A percentile compares a stretch with the other conserved stretches of the same genome.
Conservation (phyloP, 2,113 vertebrate species). For the Theristicus caerulescens region DNA sequence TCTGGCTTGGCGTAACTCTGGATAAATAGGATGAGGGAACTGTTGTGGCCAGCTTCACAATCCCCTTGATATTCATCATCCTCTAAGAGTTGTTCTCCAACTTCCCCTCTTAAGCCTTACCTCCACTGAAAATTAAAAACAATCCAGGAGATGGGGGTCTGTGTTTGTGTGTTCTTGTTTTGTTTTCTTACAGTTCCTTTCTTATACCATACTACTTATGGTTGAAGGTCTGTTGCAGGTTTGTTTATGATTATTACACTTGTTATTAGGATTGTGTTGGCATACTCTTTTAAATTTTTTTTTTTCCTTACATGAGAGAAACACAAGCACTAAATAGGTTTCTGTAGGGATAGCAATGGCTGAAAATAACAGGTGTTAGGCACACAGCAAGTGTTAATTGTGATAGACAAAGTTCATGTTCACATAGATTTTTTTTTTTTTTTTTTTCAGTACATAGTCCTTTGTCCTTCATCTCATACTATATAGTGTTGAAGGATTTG, state of each 20-base stretch:
- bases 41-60: not conserved
- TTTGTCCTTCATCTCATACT: not conserved
- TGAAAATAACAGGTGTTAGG: not conserved
- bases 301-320: not conserved
- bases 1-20: not conserved
- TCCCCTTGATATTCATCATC: not conserved
- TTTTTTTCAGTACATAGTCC: not conserved
- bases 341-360: not conserved
- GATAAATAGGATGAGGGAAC: not conserved
- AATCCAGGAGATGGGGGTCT: not conserved
- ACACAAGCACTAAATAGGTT: not conserved
- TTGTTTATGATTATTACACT: not conserved
- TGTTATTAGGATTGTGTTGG: not conserved
- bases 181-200: not conserved
- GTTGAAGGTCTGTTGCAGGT: not conserved
- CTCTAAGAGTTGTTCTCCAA: not conserved
- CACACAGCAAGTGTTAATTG: not conserved
- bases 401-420: not conserved
- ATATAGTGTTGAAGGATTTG: not conserved
- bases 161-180: not conserved
- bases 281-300: not conserved
- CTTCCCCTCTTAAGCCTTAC: not conserved
- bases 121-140: not conserved
- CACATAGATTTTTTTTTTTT: not conserved
- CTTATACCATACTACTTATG: not conserved